Evolutionary conservation across 2,888 invertebrate species (phyloP).

Genomic region (Ischnus inquisitorius): DNA sequence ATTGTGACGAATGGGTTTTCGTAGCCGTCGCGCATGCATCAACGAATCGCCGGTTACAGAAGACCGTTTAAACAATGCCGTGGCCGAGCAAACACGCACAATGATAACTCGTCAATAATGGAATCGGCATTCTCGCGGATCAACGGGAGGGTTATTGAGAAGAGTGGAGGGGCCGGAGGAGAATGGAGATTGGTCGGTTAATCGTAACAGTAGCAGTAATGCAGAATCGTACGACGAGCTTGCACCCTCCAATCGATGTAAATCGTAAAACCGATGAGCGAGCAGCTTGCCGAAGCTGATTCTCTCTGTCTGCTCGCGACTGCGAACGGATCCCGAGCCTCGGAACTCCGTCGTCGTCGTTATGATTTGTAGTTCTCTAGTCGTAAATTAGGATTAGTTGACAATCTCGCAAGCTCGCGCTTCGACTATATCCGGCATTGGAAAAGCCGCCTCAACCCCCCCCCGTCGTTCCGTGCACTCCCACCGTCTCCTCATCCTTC

Average conservation of each 20-base stretch:
- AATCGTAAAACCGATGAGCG: slow-evolving; percentile 64
- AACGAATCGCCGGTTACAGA: neutral
- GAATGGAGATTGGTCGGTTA: neutral
- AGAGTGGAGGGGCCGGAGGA: neutral
- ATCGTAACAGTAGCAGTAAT: slow-evolving; percentile 1
- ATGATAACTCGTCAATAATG: slow-evolving; percentile 21
- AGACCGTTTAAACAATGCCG: slow-evolving; percentile 1
- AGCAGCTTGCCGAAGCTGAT: slow-evolving; percentile 29
- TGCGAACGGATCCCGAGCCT: neutral
- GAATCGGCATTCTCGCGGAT: slow-evolving; percentile 18
- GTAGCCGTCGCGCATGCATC: neutral
- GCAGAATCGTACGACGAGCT: slow-evolving; percentile 41
- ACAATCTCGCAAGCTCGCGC: slow-evolving; percentile 71
- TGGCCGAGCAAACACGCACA: neutral
- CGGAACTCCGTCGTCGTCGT: slow-evolving; percentile 35
- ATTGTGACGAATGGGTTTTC: no score
- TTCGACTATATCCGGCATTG: slow-evolving; percentile 61
- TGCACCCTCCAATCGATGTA: slow-evolving; percentile 53
- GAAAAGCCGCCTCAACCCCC: slow-evolving; percentile 30
- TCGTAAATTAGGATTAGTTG: slow-evolving; percentile 78
- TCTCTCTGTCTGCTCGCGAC: slow-evolving; percentile 10
- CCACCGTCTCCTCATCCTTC: no score
- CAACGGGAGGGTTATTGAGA: slow-evolving; percentile 16
- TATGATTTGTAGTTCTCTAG: slow-evolving; percentile 76
- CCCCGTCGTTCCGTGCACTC: slow-evolving; percentile 1